A percentile compares a stretch with the other conserved stretches of the same genome.
These are phyloP conservation scores for Coleophora flavipennella DNA, from an alignment of 2,888 invertebrate genomes.

Conservation along the genomic window DNA sequence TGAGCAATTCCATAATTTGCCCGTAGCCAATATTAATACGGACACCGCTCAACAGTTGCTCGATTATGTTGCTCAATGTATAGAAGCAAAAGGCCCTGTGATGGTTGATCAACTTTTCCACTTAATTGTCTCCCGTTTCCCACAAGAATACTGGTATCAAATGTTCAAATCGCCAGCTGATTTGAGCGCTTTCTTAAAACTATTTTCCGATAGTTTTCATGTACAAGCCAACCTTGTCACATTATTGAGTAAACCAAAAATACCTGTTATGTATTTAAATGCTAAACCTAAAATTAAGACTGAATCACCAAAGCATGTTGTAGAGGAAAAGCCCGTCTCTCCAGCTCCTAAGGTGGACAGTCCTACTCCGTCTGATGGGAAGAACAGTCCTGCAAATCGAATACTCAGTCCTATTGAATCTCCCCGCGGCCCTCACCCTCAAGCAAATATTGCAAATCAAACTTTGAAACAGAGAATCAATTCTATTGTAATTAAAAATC, in stretches of 20 bases:
- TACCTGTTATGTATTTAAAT: slow-evolving; percentile 73
- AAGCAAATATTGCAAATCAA: slow-evolving; percentile 77
- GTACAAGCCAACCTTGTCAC: slow-evolving; percentile 94
- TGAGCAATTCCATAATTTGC: slow-evolving; percentile 78
- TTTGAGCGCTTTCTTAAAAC: slow-evolving; percentile 89
- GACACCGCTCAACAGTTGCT: slow-evolving; percentile 86
- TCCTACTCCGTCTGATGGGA: slow-evolving; percentile 63
- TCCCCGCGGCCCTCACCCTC: slow-evolving; percentile 58
- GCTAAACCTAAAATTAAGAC: slow-evolving; percentile 64
- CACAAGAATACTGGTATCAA: slow-evolving; percentile 84
- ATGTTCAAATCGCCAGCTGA: slow-evolving; percentile 94
- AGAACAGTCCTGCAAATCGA: slow-evolving; percentile 56
- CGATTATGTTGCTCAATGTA: slow-evolving; percentile 86
- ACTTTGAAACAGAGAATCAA: slow-evolving; percentile 91
- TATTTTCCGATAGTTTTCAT: slow-evolving; percentile 95
- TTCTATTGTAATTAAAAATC: slow-evolving; percentile 88
- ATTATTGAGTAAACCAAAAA: slow-evolving; percentile 82
- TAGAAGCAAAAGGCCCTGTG: slow-evolving; percentile 86
- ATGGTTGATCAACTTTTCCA: slow-evolving; percentile 91
- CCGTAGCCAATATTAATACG: slow-evolving; percentile 85
- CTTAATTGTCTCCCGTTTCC: slow-evolving; percentile 82
- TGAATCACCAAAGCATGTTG: slow-evolving; percentile 63
- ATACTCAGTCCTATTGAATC: slow-evolving; percentile 68
- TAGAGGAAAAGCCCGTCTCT: slow-evolving; percentile 51
- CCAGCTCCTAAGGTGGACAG: slow-evolving; percentile 49